A percentile compares a stretch with the other conserved stretches of the same genome.
phyloP scores from a whole-genome alignment of 1,140 invertebrate species.

The Spodoptera litura region DNA sequence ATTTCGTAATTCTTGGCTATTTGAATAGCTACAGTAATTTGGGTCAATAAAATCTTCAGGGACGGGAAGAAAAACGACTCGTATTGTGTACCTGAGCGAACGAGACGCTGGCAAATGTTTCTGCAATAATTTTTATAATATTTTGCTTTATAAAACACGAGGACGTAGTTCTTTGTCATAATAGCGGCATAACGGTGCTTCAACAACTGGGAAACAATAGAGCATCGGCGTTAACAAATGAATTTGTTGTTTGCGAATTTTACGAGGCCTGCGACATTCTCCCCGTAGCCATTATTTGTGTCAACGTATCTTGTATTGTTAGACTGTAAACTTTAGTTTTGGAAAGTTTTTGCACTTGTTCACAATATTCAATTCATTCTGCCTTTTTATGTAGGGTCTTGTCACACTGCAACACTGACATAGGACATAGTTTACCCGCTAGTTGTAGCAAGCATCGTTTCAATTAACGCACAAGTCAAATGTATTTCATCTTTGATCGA shows the following conservation, averaged over 20 bases:
- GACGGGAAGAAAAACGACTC: background rate
- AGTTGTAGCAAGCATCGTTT: constrained; percentile 14
- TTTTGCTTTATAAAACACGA: constrained; percentile 28
- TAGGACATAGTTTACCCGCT: too few species aligned
- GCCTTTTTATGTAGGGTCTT: background rate
- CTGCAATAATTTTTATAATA: constrained; percentile 39
- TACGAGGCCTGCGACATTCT: constrained; percentile 29
- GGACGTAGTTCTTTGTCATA: constrained; percentile 19
- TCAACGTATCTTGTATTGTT: background rate
- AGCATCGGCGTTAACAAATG: constrained; percentile 36
- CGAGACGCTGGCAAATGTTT: constrained; percentile 29
- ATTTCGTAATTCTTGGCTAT: constrained; percentile 26
- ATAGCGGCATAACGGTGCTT: constrained; percentile 41
- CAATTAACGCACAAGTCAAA: constrained; percentile 5
- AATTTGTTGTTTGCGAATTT: constrained; percentile 47
- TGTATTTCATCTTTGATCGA: constrained; percentile 32
- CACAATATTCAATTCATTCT: background rate
- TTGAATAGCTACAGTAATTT: constrained; percentile 30
- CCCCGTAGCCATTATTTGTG: constrained; percentile 10
- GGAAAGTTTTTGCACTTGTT: background rate
- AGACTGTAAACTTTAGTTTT: background rate
- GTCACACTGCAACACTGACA: too few species aligned
- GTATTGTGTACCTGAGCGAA: constrained; percentile 2
- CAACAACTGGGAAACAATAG: constrained; percentile 37
- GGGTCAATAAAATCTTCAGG: constrained; percentile 36